Evolutionary conservation across 64 coral and sea anemone species (phyloP).

Genomic region (Astreopora myriophthalma): DNA sequence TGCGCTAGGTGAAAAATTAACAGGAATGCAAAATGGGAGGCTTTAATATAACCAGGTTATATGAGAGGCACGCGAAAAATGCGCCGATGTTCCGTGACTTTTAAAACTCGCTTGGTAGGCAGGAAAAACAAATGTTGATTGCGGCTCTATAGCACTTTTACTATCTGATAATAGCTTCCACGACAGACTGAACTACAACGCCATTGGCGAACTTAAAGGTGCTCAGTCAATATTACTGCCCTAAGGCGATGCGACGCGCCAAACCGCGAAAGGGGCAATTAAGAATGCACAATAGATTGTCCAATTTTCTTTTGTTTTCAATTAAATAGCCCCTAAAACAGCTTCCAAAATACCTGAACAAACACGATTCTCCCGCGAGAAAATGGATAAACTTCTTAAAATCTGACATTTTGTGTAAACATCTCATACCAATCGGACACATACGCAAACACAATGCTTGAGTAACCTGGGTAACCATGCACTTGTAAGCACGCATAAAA

Average conservation of each 20-base stretch:
- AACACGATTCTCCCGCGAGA: neutral
- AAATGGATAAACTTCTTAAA: neutral
- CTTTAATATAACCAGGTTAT: no score
- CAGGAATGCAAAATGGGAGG: no score
- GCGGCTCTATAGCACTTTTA: neutral
- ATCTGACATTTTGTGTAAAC: conserved; percentile 4
- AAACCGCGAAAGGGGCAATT: neutral
- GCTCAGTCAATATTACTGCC: neutral
- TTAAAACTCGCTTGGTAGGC: no score
- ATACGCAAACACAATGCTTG: neutral
- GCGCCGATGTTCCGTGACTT: no score
- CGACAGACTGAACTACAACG: neutral
- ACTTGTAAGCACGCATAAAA: neutral
- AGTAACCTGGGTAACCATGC: neutral
- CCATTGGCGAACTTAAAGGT: neutral
- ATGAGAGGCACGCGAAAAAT: no score
- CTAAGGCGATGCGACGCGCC: neutral
- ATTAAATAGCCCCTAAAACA: neutral
- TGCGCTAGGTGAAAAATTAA: no score
- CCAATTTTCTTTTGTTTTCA: conserved; percentile 4
- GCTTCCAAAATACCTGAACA: neutral
- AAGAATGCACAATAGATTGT: neutral
- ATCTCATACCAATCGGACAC: neutral
- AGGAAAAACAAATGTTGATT: neutral
- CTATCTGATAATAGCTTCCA: neutral